phyloP scores from a whole-genome alignment of 92 coral and sea anemone genomes.

The Blastomussa wellsi region DNA sequence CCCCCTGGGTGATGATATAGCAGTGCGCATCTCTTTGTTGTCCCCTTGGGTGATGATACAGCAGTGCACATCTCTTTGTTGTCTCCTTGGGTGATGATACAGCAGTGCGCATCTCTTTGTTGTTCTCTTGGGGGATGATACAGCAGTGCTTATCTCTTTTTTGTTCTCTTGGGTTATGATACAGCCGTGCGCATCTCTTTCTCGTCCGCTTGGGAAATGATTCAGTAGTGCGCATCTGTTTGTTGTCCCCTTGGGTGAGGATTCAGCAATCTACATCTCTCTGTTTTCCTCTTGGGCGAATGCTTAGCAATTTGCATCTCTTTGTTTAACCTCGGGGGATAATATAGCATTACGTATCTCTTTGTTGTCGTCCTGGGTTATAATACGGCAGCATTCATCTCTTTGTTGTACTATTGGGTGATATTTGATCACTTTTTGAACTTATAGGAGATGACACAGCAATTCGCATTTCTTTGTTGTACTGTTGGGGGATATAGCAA shows the following conservation, averaged over 20 bases:
- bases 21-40: background rate
- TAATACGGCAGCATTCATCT: background rate
- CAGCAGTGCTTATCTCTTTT: background rate
- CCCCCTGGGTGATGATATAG: background rate
- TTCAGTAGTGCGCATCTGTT: background rate
- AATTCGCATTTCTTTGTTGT: background rate
- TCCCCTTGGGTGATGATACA: background rate
- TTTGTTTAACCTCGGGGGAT: background rate
- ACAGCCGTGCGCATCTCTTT: background rate
- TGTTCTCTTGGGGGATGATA: background rate
- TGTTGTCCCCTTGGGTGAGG: background rate
- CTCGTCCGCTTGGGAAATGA: background rate
- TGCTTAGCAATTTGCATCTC: background rate
- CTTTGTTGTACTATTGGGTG: background rate
- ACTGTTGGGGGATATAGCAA: background rate
- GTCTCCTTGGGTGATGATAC: background rate
- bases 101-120: background rate
- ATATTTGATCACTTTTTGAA: no score
- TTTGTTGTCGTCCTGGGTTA: background rate
- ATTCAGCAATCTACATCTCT: background rate
- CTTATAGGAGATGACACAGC: no score
- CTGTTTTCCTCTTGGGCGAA: background rate
- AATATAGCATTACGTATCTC: background rate
- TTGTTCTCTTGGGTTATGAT: background rate
- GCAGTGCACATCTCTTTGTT: background rate